Evolutionary conservation across 2,888 invertebrate genomes (phyloP).

Genomic region (Epinotia ramella): DNA sequence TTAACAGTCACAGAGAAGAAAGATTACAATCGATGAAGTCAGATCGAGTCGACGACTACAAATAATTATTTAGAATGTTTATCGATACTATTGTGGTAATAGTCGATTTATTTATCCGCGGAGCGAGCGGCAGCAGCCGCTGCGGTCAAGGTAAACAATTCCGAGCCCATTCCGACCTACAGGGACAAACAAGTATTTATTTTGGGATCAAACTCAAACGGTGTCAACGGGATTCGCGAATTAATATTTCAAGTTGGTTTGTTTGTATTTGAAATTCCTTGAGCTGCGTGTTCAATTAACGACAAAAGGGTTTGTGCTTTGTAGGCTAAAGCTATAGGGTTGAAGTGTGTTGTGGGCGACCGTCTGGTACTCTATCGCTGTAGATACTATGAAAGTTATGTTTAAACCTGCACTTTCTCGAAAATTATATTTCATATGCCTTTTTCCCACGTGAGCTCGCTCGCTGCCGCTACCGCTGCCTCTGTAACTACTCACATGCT

Average conservation of each 20-base stretch:
- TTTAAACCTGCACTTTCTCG: no score
- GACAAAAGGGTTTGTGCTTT: background rate
- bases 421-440: no score
- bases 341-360: no score
- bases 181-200: conserved; percentile 35
- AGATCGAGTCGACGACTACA: no score
- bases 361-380: no score
- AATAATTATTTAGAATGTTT: background rate
- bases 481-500: no score
- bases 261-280: conserved; percentile 28
- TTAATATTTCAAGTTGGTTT: conserved; percentile 29
- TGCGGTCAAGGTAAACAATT: conserved; percentile 46
- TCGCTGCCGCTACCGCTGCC: no score
- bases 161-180: conserved; percentile 14
- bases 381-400: no score
- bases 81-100: conserved; percentile 16
- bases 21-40: no score
- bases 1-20: no score
- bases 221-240: conserved; percentile 28
- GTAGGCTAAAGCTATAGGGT: no score
- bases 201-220: conserved; percentile 32
- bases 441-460: no score
- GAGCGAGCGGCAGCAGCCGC: conserved; percentile 5
- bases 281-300: conserved; percentile 3
- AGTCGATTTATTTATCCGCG: conserved; percentile 34